phyloP scores from a whole-genome alignment of 1,140 invertebrate genomes.

The Trachelipus rathkii region DNA sequence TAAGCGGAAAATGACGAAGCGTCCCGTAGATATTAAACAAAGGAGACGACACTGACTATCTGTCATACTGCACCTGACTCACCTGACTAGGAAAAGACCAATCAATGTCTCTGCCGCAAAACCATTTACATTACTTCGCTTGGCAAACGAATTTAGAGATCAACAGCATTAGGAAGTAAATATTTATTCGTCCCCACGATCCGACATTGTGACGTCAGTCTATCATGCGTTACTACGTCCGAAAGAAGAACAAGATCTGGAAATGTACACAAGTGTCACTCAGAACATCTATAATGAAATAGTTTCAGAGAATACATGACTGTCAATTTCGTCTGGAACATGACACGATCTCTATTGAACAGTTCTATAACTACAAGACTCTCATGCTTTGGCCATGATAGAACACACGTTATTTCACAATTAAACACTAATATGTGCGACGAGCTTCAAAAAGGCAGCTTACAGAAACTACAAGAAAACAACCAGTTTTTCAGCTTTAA shows the following conservation, averaged over 20 bases:
- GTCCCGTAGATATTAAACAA: slow-evolving; percentile 26
- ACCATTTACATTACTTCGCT: slow-evolving; percentile 37
- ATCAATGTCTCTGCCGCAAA: slow-evolving; percentile 19
- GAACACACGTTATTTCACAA: slow-evolving; percentile 30
- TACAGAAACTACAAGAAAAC: slow-evolving; percentile 19
- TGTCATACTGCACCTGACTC: slow-evolving; percentile 33
- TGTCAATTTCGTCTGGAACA: slow-evolving; percentile 26
- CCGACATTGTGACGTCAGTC: slow-evolving; percentile 26
- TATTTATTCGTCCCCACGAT: slow-evolving; percentile 38
- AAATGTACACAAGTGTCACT: slow-evolving; percentile 60
- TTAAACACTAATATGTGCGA: slow-evolving; percentile 30
- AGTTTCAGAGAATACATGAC: slow-evolving; percentile 58
- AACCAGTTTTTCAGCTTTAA: slow-evolving; percentile 17
- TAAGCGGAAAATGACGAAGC: slow-evolving; percentile 54
- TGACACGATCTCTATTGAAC: slow-evolving; percentile 29
- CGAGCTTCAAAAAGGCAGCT: slow-evolving; percentile 21
- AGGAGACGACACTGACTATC: slow-evolving; percentile 32
- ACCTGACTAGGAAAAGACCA: slow-evolving; percentile 39
- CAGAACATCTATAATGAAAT: slow-evolving; percentile 58
- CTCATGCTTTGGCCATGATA: background rate
- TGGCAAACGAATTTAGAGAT: slow-evolving; percentile 34
- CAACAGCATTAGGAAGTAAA: slow-evolving; percentile 36
- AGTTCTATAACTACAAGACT: background rate
- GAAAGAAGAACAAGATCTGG: slow-evolving; percentile 59
- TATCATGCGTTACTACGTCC: slow-evolving; percentile 56